Conservation (phyloP, 2,888 invertebrate species). For the Phaonia tiefii region DNA sequence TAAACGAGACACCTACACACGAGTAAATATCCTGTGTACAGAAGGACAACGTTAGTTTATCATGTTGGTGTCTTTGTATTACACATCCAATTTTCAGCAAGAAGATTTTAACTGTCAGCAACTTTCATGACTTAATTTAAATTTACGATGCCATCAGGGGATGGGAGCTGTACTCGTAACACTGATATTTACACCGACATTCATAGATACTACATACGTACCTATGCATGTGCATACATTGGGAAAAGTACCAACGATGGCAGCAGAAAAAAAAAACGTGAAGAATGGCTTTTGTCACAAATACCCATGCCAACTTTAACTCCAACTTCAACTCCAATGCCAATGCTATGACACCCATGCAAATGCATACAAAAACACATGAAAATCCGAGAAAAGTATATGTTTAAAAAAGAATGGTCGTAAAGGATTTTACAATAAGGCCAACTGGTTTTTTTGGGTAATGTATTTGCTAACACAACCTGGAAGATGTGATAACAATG, state of each 20-base stretch:
- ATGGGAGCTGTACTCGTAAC: constrained; percentile 54
- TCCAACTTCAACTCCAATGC: constrained; percentile 24
- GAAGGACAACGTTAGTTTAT: not conserved
- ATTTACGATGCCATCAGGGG: constrained; percentile 66
- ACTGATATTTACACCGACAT: constrained; percentile 56
- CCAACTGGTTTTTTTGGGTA: too few species aligned
- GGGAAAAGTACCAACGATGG: constrained; percentile 6
- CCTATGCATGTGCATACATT: constrained; percentile 42
- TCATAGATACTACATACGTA: too few species aligned
- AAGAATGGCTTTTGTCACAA: constrained; percentile 55
- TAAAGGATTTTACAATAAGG: too few species aligned
- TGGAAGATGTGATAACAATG: too few species aligned
- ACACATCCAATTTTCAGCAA: constrained; percentile 64
- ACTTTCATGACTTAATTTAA: constrained; percentile 67
- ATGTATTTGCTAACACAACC: too few species aligned
- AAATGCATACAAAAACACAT: constrained; percentile 10
- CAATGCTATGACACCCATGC: constrained; percentile 11
- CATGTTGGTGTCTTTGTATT: constrained; percentile 48
- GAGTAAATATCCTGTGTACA: too few species aligned
- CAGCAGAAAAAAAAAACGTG: constrained; percentile 46
- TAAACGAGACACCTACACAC: not conserved
- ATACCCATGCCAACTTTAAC: constrained; percentile 47
- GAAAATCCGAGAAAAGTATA: too few species aligned
- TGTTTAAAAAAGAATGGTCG: too few species aligned
- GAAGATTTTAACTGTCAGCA: constrained; percentile 66